Evolutionary conservation across 2,888 invertebrate species (phyloP).

Genomic region (Sarcophaga rosellei): DNA sequence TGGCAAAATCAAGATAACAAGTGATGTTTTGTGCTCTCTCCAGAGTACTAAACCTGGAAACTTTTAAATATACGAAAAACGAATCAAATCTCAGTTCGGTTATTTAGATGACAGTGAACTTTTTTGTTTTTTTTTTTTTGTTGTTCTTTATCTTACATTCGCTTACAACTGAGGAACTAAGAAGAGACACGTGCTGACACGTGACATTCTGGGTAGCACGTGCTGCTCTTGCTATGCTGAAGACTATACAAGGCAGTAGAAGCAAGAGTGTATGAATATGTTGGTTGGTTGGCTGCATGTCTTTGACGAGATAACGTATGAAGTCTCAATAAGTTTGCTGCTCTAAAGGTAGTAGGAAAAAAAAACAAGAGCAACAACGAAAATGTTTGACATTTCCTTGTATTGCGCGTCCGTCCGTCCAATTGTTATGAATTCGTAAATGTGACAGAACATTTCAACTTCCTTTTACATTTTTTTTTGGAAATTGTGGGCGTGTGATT

Average conservation of each 20-base stretch:
- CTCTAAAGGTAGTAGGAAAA: neutral
- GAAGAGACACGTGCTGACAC: constrained; percentile 74
- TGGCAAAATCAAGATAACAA: constrained; percentile 71
- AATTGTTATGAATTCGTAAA: constrained; percentile 60
- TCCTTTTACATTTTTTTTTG: constrained; percentile 36
- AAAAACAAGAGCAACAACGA: too few relatives aligned
- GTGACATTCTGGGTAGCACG: constrained; percentile 75
- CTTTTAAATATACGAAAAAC: neutral
- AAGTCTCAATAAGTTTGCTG: constrained; percentile 46
- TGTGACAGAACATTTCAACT: constrained; percentile 65
- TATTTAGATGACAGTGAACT: constrained; percentile 53
- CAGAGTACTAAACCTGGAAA: constrained; percentile 37
- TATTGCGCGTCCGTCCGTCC: constrained; percentile 13
- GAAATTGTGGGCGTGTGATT: constrained; percentile 69
- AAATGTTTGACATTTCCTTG: constrained; percentile 43
- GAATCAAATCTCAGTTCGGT: constrained; percentile 44
- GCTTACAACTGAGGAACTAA: constrained; percentile 6
- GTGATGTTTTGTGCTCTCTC: constrained; percentile 64
- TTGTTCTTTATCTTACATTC: constrained; percentile 27
- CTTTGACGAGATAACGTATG: constrained; percentile 66
- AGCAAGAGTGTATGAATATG: neutral
- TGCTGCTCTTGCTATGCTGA: constrained; percentile 63
- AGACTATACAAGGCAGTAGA: neutral
- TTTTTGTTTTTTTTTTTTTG: constrained; percentile 20
- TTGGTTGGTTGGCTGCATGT: constrained; percentile 30